phyloP scores from a whole-genome alignment of 2,888 invertebrate genomes.

The Cheilosia urbana region DNA sequence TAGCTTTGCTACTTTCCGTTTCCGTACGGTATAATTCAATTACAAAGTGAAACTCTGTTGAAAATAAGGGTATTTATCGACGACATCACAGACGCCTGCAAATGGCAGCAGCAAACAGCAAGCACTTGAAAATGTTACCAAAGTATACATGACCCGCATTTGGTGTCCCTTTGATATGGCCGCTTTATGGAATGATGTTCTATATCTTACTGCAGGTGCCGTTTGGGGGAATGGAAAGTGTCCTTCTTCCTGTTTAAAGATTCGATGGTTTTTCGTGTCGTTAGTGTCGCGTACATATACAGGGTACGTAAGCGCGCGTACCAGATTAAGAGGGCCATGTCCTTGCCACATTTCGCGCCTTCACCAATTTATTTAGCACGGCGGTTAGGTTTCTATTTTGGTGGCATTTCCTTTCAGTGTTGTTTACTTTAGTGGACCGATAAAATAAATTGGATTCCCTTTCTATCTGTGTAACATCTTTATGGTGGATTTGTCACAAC shows the following conservation, averaged over 20 bases:
- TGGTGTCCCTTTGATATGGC: constrained; percentile 31
- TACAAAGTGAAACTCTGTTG: constrained; percentile 43
- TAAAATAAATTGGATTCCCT: constrained; percentile 73
- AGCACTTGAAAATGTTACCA: constrained; percentile 26
- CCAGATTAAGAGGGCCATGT: constrained; percentile 59
- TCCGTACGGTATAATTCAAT: constrained; percentile 50
- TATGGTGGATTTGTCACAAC: constrained; percentile 17
- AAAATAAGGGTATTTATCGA: constrained; percentile 55
- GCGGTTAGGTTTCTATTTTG: constrained; percentile 31
- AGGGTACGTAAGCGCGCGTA: constrained; percentile 29
- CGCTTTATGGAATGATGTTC: constrained; percentile 23
- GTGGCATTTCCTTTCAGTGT: constrained; percentile 34
- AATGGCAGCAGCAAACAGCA: constrained; percentile 35
- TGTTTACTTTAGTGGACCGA: constrained; percentile 68
- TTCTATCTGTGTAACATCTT: constrained; percentile 34
- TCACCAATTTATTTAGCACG: constrained; percentile 54
- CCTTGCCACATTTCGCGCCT: constrained; percentile 61
- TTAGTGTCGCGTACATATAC: constrained; percentile 31
- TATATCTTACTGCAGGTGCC: constrained; percentile 9
- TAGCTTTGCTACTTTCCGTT: constrained; percentile 10
- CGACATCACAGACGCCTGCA: constrained; percentile 26
- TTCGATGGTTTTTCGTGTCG: constrained; percentile 46
- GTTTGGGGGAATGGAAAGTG: constrained; percentile 5
- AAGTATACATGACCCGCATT: constrained; percentile 43
- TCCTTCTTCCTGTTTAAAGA: constrained; percentile 2